Percentiles rank a stretch among this genome's conserved stretches.
Conservation (phyloP, 2,888 invertebrate genomes). For the Chalcis sispes region DNA sequence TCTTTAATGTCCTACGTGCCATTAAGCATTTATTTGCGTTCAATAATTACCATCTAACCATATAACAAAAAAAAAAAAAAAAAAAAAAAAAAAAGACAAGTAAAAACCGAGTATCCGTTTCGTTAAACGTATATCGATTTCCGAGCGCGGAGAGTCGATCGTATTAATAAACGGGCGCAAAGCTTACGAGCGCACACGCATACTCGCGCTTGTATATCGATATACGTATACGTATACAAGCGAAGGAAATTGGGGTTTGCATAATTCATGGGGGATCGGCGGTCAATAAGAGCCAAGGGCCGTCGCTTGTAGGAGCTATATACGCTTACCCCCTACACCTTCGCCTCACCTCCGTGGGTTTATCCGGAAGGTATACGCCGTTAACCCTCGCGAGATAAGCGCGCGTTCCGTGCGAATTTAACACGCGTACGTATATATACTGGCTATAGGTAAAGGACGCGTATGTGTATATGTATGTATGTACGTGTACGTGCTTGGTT, state of each 20-base stretch:
- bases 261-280: conserved; percentile 69
- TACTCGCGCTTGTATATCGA: conserved; percentile 6
- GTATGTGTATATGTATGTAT: not conserved
- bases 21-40: conserved; percentile 27
- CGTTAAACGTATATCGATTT: not conserved
- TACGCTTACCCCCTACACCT: no score
- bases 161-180: conserved; percentile 26
- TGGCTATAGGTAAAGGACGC: no score
- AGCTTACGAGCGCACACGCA: no score
- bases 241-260: conserved; percentile 65
- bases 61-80: not conserved
- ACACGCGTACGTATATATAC: not conserved
- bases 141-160: not conserved
- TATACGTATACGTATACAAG: not conserved
- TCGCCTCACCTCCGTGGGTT: no score
- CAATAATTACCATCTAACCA: conserved; percentile 7
- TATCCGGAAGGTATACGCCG: no score
- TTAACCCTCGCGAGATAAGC: conserved; percentile 41
- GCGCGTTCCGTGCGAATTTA: not conserved
- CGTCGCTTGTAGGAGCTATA: no score
- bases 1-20: conserved; percentile 6
- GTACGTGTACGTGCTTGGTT: not conserved
- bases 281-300: conserved; percentile 63
- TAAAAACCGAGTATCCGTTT: not conserved
- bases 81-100: not conserved